Base-by-base conservation (phyloP, 2,888 invertebrate species). In the Temnothorax ravouxi region DNA sequence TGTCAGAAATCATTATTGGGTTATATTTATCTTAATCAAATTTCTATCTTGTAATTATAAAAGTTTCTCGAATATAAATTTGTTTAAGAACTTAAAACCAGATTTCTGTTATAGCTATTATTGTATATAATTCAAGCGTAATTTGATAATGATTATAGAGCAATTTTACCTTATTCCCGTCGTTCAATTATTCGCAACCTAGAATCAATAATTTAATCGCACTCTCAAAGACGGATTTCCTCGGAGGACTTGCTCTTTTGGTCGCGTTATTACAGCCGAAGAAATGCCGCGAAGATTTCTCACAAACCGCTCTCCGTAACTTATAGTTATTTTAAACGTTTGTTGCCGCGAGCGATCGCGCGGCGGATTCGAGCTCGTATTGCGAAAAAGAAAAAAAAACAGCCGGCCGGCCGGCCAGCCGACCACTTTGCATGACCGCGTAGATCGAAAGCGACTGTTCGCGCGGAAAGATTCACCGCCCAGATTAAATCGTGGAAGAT, bases 381-480 rank as follows among this genome's bases (percentile, higher is more conserved):
- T 67, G 52, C 47, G 59, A 52, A 66, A 62, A 75, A 29, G 29
- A 29, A 29, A 54, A 67, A 59, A 59, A 18, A 21, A 9, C n/a
- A 29, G 64, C 44, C 80, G 41, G 29, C 54, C 41, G 21, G 50
- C 81, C 34, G 21, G 71, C 44, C 80, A 47, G 21, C 44, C 76
- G 52, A 21, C 80, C 81, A 84, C 82, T 88, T 87, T 85, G 87
- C 88, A 87, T 87, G 84, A 86, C 61, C 84, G 84, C 80, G 69
- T 84, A 83, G 87, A 90, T 87, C 90, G 90, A 90, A 88, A 88
- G 88, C 88, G 85, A 80, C 85, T 88, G 87, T 84, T 90, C 84
- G 90, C 89, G 75, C 76, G 90, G 88, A 90, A 90, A 90, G 90
- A 90, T 90, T 76, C 86, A 75, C 21, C 85, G 64, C 59, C 5